Base-by-base conservation (phyloP, 1,140 invertebrate genomes). In the Harpegnathos saltator region DNA sequence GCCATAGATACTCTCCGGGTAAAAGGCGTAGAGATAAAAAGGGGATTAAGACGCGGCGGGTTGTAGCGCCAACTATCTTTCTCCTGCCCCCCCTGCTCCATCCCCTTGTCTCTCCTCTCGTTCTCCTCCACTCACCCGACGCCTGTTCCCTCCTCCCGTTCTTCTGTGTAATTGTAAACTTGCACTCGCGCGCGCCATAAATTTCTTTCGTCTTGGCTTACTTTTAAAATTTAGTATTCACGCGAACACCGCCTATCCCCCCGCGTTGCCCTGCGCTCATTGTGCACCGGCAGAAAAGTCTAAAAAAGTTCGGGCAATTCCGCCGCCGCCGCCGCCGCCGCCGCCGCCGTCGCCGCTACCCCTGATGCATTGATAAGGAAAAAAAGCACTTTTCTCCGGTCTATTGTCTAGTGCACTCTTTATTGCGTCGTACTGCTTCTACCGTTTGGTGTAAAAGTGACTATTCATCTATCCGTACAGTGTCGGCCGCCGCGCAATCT, bases 121-220 rank as follows among this genome's bases (percentile, higher is more conserved):
- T 80, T 87, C 59, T 17, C 9, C 7, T 54, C 66, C 50, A 44
- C 38, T 33, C 1, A 3, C 29, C 29, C 29, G 1, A 33, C 62
- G 54, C 38, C 29, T 38, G 24, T 56, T 19, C 56, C 56, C 38
- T 33, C 38, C 84, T 65, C 81, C 59, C 81, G 81, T 80, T 87
- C 85, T 87, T 84, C 85, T 82, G 82, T 87, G 85, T 86, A 87
- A 87, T 87, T 85, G 85, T 87, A 87, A 87, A 87, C 85, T 87
- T 87, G 75, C 59, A 85, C 69, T 85, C 85, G 83, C 75, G 68
- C 62, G 48, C 54, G 71, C 68, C 69, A 81, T 86, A 86, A 86
- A 86, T 86, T 86, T 82, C 83, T 63, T 75, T 59, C 59, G 75
- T 62, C 85, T 63, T 78, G 75, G 85, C 83, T 85, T 86, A 86